Evolutionary conservation across 2,888 invertebrate genomes (phyloP).

Genomic region (Andrena camellia): DNA sequence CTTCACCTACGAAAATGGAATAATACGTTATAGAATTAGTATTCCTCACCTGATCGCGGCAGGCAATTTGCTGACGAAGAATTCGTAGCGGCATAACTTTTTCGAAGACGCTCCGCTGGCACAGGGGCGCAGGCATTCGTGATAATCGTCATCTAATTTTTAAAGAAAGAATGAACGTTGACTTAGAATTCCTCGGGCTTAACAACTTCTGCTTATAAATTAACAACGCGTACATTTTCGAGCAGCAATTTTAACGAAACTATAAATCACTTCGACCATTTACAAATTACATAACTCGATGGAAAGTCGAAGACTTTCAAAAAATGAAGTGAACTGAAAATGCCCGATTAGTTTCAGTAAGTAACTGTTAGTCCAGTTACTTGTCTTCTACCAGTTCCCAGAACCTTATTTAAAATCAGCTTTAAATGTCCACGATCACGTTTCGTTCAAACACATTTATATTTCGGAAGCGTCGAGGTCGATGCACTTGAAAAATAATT

Average conservation of each 20-base stretch:
- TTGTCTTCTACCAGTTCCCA: not conserved
- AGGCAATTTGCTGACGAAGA: slow-evolving; percentile 66
- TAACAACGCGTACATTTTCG: not conserved
- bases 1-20: not conserved
- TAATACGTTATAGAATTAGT: not conserved
- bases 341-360: not conserved
- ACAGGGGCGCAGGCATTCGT: slow-evolving; percentile 74
- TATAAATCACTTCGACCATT: not conserved
- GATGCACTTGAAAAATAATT: not conserved
- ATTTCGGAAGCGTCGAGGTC: not conserved
- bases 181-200: not conserved
- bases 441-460: not conserved
- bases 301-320: not conserved
- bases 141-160: slow-evolving; percentile 57
- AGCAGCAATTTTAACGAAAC: not conserved
- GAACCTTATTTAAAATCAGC: not conserved
- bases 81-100: slow-evolving; percentile 73
- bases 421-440: not conserved
- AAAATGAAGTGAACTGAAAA: not conserved
- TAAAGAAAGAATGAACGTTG: not conserved
- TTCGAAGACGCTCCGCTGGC: slow-evolving; percentile 50
- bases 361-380: not conserved
- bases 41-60: slow-evolving; percentile 64
- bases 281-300: not conserved
- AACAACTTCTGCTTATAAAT: not conserved